These are phyloP conservation scores for Rhimphoctona megacephalus DNA, from an alignment of 2,888 invertebrate species.

Conservation along the genomic window DNA sequence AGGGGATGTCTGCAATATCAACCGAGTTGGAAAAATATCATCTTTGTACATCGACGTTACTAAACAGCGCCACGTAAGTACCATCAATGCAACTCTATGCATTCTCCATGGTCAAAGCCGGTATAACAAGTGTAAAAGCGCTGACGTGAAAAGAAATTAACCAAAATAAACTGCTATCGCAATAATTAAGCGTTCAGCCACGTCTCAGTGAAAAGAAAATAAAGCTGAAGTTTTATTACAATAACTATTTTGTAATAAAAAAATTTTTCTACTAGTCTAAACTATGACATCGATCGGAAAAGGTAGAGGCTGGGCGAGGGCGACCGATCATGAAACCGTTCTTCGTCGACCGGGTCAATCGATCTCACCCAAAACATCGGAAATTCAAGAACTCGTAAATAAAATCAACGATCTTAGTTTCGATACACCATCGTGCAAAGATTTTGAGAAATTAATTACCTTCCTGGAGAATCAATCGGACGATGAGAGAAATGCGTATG, in stretches of 20 bases:
- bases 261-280: neutral
- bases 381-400: conserved; percentile 49
- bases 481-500: conserved; percentile 29
- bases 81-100: neutral
- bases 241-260: neutral
- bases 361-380: conserved; percentile 32
- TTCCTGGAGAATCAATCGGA: conserved; percentile 31
- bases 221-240: neutral
- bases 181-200: neutral
- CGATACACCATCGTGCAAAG: conserved; percentile 5
- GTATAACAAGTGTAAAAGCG: neutral
- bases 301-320: conserved; percentile 58
- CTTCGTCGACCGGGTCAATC: conserved; percentile 55
- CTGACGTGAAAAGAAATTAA: neutral
- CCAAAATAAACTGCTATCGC: neutral
- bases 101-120: neutral
- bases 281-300: conserved; percentile 58
- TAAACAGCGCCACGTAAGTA: too few species aligned
- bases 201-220: neutral
- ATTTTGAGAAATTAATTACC: neutral
- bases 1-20: too few species aligned
- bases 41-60: too few species aligned
- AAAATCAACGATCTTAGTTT: conserved; percentile 51
- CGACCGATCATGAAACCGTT: conserved; percentile 12
- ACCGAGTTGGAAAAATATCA: too few species aligned